These are phyloP conservation scores for Cossypha polioptera DNA, from an alignment of 2,797 vertebrate species.

Conservation along the genomic window DNA sequence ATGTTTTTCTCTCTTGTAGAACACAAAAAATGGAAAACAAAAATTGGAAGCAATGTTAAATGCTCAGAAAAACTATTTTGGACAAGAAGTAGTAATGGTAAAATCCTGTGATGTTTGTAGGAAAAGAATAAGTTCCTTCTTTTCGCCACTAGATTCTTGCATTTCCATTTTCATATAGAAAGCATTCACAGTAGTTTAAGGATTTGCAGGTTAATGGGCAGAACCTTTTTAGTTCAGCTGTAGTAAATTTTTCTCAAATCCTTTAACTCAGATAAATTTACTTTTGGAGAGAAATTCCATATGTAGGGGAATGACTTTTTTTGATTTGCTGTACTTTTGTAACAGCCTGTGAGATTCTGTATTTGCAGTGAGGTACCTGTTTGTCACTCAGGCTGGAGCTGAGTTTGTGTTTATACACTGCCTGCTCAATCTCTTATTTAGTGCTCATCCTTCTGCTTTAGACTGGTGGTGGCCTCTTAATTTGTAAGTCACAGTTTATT, in stretches of 20 bases:
- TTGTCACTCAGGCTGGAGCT: background rate
- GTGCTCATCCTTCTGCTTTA: background rate
- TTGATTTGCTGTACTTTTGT: background rate
- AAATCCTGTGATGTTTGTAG: background rate
- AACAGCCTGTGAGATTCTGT: background rate
- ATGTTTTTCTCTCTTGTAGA: background rate
- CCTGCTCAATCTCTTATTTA: background rate
- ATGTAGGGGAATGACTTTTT: background rate
- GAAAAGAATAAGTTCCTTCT: background rate
- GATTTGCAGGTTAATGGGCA: background rate
- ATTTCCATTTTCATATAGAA: background rate
- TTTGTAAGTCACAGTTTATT: background rate
- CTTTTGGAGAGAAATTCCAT: background rate
- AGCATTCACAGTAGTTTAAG: background rate
- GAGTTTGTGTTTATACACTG: background rate
- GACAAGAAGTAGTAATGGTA: background rate
- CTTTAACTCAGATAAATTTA: background rate
- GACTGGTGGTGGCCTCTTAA: background rate
- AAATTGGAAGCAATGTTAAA: background rate
- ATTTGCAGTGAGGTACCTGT: background rate
- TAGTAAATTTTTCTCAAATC: background rate
- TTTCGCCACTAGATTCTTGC: background rate
- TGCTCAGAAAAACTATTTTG: background rate
- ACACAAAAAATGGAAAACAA: background rate
- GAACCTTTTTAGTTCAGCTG: background rate